Base-by-base conservation (phyloP, 2,113 vertebrate species). In the Zapornia atra region DNA sequence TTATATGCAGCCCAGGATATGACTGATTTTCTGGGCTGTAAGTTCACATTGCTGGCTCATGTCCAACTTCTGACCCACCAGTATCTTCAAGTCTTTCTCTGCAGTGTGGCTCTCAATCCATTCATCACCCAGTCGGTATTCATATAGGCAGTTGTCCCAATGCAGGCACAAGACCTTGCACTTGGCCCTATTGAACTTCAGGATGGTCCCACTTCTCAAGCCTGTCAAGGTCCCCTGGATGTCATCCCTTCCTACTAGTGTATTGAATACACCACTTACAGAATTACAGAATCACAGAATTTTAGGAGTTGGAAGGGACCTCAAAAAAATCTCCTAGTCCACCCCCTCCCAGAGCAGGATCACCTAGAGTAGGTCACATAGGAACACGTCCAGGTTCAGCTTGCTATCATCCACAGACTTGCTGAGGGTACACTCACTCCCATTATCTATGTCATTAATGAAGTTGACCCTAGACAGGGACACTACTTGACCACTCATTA, bases 121-220 rank as follows among this genome's bases (percentile, higher is more conserved):
- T 53, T 53, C 13, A 15, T 53, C 22, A 38, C 26, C 14, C 31
- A 20, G 6, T 70, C 56, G 51, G 28, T 63, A 28, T 20, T 59
- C 20, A 14, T 57, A 29, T 5, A 40, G 33, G 10, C 8, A 26
- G 26, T 44, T 90, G 24, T 7, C 12, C 3, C 0, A 1, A 4
- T 13, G 10, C 33, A 63, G 34, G 25, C 44, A 20, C 29, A 53
- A 57, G 29, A 71, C 25, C 57, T 64, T 89, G 53, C 26, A 21
- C 10, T 20, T 70, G 42, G 36, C 29, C 63, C 76, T 59, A 25
- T 24, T 64, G 56, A 90, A 57, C 33, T n/a, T 76, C 16, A 15
- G 46, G 61, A 57, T 11, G 5, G n/a, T 18, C 21, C 21, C 42
- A 44, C 15, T 42, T 79, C 57, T 65, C 40, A 57, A 57, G 31